These are phyloP conservation scores for Euleptes europaea DNA, from an alignment of 2,113 vertebrate species.

Conservation along the genomic window DNA sequence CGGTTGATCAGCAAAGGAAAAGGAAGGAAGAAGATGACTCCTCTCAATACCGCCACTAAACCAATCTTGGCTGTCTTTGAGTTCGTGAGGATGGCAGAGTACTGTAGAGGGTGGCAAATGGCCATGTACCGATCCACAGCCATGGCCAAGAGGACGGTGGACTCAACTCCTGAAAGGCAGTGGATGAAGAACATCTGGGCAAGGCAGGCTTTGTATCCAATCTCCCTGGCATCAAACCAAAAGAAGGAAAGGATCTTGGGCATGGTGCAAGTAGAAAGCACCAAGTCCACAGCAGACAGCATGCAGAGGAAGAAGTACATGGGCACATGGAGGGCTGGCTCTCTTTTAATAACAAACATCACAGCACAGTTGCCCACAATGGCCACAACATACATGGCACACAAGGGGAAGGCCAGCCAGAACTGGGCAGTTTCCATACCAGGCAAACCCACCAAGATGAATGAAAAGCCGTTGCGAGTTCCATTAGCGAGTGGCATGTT, in stretches of 20 bases:
- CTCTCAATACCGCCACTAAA: slow-evolving; percentile 38
- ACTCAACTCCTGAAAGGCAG: slow-evolving; percentile 53
- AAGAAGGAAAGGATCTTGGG: slow-evolving; percentile 59
- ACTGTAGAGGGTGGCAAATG: slow-evolving; percentile 50
- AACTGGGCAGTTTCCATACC: slow-evolving; percentile 55
- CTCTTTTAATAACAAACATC: slow-evolving; percentile 45
- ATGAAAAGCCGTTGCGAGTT: slow-evolving; percentile 15
- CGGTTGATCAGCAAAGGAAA: slow-evolving; percentile 53
- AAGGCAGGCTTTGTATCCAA: slow-evolving; percentile 56
- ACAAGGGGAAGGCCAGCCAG: slow-evolving; percentile 63
- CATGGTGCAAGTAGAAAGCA: slow-evolving; percentile 54
- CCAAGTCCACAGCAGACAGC: slow-evolving; percentile 51
- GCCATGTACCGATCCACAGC: slow-evolving; percentile 61
- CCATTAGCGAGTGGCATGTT: slow-evolving; percentile 36
- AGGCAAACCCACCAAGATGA: slow-evolving; percentile 51
- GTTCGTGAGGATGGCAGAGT: slow-evolving; percentile 57
- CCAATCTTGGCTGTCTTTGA: slow-evolving; percentile 41
- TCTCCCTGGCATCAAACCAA: slow-evolving; percentile 53
- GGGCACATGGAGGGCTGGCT: slow-evolving; percentile 48
- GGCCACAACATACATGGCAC: slow-evolving; percentile 54
- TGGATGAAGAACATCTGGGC: slow-evolving; percentile 67
- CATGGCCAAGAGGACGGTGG: slow-evolving; percentile 50
- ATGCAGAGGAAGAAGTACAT: slow-evolving; percentile 58
- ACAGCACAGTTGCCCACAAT: slow-evolving; percentile 55
- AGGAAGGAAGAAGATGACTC: slow-evolving; percentile 53